Conservation (phyloP, 2,888 invertebrate species). For the Mythimna vitellina region DNA sequence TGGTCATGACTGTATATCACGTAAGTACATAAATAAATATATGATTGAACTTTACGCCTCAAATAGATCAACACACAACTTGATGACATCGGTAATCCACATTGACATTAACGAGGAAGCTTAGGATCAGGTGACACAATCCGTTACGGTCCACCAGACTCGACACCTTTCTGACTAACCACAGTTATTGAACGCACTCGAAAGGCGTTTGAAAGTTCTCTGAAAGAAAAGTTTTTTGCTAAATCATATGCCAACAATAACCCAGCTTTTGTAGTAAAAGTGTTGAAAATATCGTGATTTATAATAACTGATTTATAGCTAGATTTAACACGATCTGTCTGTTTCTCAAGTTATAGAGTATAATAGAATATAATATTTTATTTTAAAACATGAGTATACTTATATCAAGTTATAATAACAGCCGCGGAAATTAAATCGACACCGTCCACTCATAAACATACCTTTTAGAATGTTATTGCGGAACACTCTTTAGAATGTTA, state of each 20-base stretch:
- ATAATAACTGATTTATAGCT: not conserved
- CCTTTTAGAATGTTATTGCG: no score
- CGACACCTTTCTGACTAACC: conserved; percentile 30
- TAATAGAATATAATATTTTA: no score
- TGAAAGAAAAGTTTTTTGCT: conserved; percentile 1
- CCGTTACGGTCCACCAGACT: conserved; percentile 17
- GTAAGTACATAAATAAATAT: no score
- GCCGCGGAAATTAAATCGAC: no score
- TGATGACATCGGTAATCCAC: conserved; percentile 26
- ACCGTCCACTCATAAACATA: no score
- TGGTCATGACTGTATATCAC: no score
- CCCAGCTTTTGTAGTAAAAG: conserved; percentile 2
- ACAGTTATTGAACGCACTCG: conserved; percentile 9
- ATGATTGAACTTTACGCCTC: not conserved
- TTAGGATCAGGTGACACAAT: conserved; percentile 47
- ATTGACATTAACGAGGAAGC: conserved; percentile 29
- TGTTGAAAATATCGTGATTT: conserved; percentile 17
- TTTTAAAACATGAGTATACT: no score
- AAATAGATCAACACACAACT: not conserved
- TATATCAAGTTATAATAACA: no score
- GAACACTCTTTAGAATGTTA: no score
- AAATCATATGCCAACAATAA: conserved; percentile 2
- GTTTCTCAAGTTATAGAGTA: not conserved
- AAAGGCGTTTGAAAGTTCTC: conserved; percentile 13
- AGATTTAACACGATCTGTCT: not conserved